Percentiles rank a stretch among this genome's conserved stretches.
phyloP scores from a whole-genome alignment of 2,113 vertebrate genomes.

The Sander vitreus region DNA sequence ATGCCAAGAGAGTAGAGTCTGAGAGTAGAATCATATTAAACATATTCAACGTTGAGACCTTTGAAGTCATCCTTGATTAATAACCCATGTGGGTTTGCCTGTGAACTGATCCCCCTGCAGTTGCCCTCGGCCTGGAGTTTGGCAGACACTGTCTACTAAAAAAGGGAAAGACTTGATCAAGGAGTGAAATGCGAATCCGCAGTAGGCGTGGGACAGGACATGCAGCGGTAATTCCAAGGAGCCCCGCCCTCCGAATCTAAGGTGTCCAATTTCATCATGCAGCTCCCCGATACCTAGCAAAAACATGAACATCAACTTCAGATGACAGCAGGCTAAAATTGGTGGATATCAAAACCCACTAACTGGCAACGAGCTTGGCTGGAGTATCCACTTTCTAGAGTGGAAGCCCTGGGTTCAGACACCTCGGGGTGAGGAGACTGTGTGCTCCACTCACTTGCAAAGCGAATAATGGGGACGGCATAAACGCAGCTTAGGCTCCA shows the following conservation, averaged over 20 bases:
- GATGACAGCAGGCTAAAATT: slow-evolving; percentile 83
- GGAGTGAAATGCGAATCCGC: slow-evolving; percentile 76
- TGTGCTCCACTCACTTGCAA: slow-evolving; percentile 19
- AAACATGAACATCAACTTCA: slow-evolving; percentile 82
- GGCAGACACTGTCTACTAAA: slow-evolving; percentile 72
- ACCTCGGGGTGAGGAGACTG: slow-evolving; percentile 35
- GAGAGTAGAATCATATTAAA: slow-evolving; percentile 16
- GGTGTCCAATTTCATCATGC: slow-evolving; percentile 74
- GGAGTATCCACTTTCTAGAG: slow-evolving; percentile 72
- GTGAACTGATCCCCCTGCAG: slow-evolving; percentile 61
- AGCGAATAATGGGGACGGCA: slow-evolving; percentile 32
- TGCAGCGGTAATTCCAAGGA: slow-evolving; percentile 75
- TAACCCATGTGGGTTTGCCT: slow-evolving; percentile 53
- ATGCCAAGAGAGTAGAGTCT: slow-evolving; percentile 33
- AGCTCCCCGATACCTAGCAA: slow-evolving; percentile 69
- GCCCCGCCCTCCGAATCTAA: slow-evolving; percentile 74
- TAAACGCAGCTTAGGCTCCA: slow-evolving; percentile 54
- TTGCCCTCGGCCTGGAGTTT: slow-evolving; percentile 30
- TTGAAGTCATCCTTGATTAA: slow-evolving; percentile 70
- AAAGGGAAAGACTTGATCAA: slow-evolving; percentile 79
- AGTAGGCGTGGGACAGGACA: slow-evolving; percentile 46
- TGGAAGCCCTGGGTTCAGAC: slow-evolving; percentile 64
- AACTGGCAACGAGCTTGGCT: slow-evolving; percentile 68
- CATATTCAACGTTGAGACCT: slow-evolving; percentile 37
- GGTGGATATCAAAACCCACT: slow-evolving; percentile 78